Evolutionary conservation across 2,797 vertebrate genomes (phyloP), one percentile per base, ranked within the genome.

Genomic region (Sciurus carolinensis): DNA sequence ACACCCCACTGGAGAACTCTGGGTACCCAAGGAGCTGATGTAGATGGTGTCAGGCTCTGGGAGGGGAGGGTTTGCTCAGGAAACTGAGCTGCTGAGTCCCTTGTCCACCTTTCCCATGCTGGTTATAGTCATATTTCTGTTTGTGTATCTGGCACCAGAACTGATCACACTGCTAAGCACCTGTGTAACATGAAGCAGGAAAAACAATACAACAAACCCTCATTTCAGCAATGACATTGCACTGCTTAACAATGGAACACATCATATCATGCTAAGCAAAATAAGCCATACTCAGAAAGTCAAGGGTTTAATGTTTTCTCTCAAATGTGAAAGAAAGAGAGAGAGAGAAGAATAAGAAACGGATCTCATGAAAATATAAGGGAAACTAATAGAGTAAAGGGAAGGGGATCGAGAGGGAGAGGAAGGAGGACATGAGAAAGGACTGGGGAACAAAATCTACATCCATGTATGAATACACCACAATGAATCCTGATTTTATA

Each of bases 71-170:
- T 73, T 94, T 96, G 85, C 87, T 82, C 54, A 96, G 97, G 86
- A 98, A 96, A 76, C 30, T 1, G n/a, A 97, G 52, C 54, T 42
- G 9, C 94, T 96, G 90, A 93, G 89, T 88, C 83, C 85, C 94
- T 73, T 69, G 84, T 96, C 96, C 95, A 94, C 90, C 79, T 97
- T 98, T 97, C 86, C 92, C 94, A 89, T 96, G 96, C 97, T 44
- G 83, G 91, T 84, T 96, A 90, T 94, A 96, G 96, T 96, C 62
- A 90, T 28, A 18, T 97, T 80, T 98, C 96, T 94, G 76, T 87
- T 95, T 93, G 62, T 13, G 1, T 95, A 83, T 52, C 96, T 95
- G 91, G 83, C 86, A 47, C 94, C 87, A 91, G 87, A 95, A 72
- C 88, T 0, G 47, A 94, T 57, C 86, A 57, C 71, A 85, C 87